These are phyloP conservation scores for Sebastes matsubarae DNA, from an alignment of 2,797 vertebrate species.

Conservation along the genomic window DNA sequence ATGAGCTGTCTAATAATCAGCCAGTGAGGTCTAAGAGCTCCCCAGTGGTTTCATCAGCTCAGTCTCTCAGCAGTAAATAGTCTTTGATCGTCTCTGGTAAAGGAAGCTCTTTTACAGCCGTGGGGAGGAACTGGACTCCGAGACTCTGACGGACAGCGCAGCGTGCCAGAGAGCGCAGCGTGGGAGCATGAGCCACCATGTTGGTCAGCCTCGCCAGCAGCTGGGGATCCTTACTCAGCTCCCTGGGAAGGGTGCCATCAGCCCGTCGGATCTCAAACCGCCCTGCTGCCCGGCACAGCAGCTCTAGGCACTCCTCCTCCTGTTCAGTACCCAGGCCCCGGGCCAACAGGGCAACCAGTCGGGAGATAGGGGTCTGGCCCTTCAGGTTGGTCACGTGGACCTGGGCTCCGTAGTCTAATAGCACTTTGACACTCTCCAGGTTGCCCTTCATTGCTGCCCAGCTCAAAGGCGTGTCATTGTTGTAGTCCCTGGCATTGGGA, in stretches of 20 bases:
- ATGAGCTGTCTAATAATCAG: conserved; percentile 40
- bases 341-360: conserved; percentile 90
- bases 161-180: conserved; percentile 89
- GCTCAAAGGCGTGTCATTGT: conserved; percentile 94
- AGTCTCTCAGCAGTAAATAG: conserved; percentile 90
- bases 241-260: conserved; percentile 89
- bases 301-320: conserved; percentile 94
- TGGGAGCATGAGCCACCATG: conserved; percentile 88
- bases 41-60: conserved; percentile 29
- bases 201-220: conserved; percentile 88
- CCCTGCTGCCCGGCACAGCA: conserved; percentile 90
- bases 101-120: conserved; percentile 92
- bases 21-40: conserved; percentile 29
- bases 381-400: conserved; percentile 93
- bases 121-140: conserved; percentile 89
- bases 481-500: conserved; percentile 93
- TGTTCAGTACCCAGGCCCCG: conserved; percentile 92
- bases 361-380: conserved; percentile 93
- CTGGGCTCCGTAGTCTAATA: conserved; percentile 93
- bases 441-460: conserved; percentile 99
- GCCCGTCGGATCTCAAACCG: conserved; percentile 88
- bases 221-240: conserved; percentile 91
- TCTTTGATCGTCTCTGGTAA: conserved; percentile 92
- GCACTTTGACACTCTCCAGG: conserved; percentile 92
- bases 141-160: conserved; percentile 89